Base-by-base conservation (phyloP, 1,140 invertebrate genomes). In the Bombus superbus region DNA sequence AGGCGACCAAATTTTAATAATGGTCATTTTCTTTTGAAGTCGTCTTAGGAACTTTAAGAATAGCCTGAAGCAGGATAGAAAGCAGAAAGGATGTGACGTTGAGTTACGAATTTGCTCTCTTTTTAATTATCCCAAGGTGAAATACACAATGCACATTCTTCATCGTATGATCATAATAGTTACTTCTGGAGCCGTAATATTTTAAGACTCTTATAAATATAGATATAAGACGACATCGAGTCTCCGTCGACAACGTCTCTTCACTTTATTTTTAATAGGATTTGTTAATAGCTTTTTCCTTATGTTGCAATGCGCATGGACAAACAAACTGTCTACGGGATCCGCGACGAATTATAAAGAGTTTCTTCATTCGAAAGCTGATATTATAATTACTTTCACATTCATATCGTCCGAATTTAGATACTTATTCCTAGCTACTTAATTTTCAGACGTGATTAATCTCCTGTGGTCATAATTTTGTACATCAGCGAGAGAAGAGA, bases 161-260 rank as follows among this genome's bases (percentile, higher is more conserved):
- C 78, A 88, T 91, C 88, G 83, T 88, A 86, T 83, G 91, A 86
- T 87, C 83, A 91, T 91, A 91, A 91, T 88, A 81, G 66, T 69
- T 62, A 42, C 77, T 57, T 59, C 28, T 82, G 35, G 57, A 80
- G 68, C 62, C 85, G 90, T 91, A 91, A 91, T 90, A 87, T 90
- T 91, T 80, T 91, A 89, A 91, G 89, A 75, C 89, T 91, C 90
- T 91, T 91, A 89, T 89, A 87, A 86, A 87, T 89, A 89, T 86
- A 91, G 85, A 86, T 82, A 75, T 80, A 91, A 90, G 84, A 42
- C 47, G 81, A 64, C 68, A n/a, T 81, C 25, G 74, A 86, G 90
- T 28, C 35, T n/a, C 10, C 59, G 11, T 4, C 72, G 74, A 38
- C 80, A 72, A 79, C 69, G 68, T 47, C 59, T 87, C 71, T 35